phyloP scores from a whole-genome alignment of 1,140 invertebrate species.

The Cryptotermes secundus region DNA sequence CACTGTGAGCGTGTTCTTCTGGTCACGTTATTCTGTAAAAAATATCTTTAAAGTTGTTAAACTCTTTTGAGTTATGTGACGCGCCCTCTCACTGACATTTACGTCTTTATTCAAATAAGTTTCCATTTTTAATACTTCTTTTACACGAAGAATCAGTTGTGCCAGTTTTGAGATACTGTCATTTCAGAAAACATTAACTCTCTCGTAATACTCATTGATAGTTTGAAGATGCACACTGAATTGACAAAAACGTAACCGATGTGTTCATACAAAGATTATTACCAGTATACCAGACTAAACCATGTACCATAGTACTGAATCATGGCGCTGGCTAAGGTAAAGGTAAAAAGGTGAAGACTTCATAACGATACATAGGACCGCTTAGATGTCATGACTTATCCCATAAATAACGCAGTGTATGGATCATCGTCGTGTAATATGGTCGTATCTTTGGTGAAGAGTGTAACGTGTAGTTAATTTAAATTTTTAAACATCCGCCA shows the following conservation, averaged over 20 bases:
- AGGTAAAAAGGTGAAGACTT: constrained; percentile 36
- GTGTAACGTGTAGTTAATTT: not conserved
- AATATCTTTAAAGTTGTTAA: too few relatives aligned
- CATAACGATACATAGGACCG: not conserved
- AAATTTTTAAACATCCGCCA: too few relatives aligned
- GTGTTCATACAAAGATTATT: not conserved
- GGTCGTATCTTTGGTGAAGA: not conserved
- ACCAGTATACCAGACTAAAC: not conserved
- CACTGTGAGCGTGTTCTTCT: too few relatives aligned
- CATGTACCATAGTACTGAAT: constrained; percentile 1
- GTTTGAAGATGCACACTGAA: not conserved
- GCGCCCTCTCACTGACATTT: too few relatives aligned
- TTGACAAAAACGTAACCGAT: not conserved
- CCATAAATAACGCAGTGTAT: not conserved
- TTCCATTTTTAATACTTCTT: too few relatives aligned
- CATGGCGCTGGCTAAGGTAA: constrained; percentile 24
- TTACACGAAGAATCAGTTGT: too few relatives aligned
- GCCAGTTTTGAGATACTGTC: too few relatives aligned
- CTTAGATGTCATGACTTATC: not conserved
- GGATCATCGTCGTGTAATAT: not conserved
- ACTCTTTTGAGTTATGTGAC: too few relatives aligned
- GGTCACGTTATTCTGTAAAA: too few relatives aligned
- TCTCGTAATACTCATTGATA: too few relatives aligned
- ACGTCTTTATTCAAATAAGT: too few relatives aligned
- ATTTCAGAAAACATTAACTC: too few relatives aligned